Evolutionary conservation across 2,888 invertebrate species (phyloP).

Genomic region (Synanthedon tipuliformis): DNA sequence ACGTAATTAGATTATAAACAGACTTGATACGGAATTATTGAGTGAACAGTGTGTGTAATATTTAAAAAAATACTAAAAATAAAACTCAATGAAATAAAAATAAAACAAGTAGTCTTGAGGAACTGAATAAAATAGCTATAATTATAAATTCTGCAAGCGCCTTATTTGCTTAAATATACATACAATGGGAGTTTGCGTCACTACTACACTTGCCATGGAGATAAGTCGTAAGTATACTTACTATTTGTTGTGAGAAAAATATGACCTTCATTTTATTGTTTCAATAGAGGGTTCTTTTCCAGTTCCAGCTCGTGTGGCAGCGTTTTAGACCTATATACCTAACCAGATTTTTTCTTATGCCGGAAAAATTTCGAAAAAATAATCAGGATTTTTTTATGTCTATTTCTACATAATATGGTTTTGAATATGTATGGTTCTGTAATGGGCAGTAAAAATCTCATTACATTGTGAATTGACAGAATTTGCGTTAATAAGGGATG

Average conservation of each 20-base stretch:
- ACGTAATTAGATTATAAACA: not conserved
- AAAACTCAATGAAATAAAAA: not conserved
- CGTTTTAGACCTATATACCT: too few relatives aligned
- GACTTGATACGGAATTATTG: not conserved
- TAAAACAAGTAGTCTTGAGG: not conserved
- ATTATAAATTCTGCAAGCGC: too few relatives aligned
- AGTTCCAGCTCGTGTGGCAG: not conserved
- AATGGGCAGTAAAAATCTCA: too few relatives aligned
- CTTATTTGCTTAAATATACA: conserved; percentile 4
- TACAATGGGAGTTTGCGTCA: conserved; percentile 52
- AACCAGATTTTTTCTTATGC: too few relatives aligned
- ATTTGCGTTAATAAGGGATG: too few relatives aligned
- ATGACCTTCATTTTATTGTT: not conserved
- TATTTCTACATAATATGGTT: too few relatives aligned
- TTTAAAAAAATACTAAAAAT: conserved; percentile 1
- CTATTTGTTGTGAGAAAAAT: too few relatives aligned
- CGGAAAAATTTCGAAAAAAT: too few relatives aligned
- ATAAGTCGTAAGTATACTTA: conserved; percentile 47
- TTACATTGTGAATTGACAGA: too few relatives aligned
- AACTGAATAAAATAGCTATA: conserved; percentile 3
- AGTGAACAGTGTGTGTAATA: not conserved
- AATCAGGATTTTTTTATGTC: too few relatives aligned
- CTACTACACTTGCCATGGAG: conserved; percentile 57
- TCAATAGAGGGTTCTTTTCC: not conserved
- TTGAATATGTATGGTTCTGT: too few relatives aligned